Base-by-base conservation (phyloP, 37 sponge, comb jelly and placozoan genomes). In the Cliona cf. orientalis region DNA sequence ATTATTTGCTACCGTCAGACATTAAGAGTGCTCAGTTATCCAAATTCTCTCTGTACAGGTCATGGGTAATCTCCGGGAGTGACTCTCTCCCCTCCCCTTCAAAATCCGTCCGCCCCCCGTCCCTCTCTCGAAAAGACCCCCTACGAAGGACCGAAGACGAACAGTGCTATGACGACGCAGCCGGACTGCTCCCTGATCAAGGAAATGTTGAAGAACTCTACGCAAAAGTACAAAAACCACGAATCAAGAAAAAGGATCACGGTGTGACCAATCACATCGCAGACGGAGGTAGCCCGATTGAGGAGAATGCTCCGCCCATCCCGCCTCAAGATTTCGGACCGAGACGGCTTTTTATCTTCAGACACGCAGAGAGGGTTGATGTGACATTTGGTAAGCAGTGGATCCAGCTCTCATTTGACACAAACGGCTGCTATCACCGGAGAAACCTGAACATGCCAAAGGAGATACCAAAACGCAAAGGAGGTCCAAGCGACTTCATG, bases 321-420 rank as follows among this genome's bases (percentile, higher is more conserved):
- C 68, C 66, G 53, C 90, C 71, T 23, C 76, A 75, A 56, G 76
- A 75, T 40, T 61, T 45, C 21, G 92, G 91, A 23, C 96, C 96
- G 14, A 63, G 94, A 22, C 53, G 86, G 53, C 36, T 96, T n/a
- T 87, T 96, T 75, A 87, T 96, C 5, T 83, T 93, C 37, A 65
- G 97, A 33, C 97, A 96, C 40, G 93, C 93, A 23, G 97, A 96
- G 70, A 71, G 97, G 33, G 97, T 96, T 21, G 97, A 96, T 36
- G 94, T 93, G 45, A 96, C 97, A 0, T 96, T 96, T 73, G 97
- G 97, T 6, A 88, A 96, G 29, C 93, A 96, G 66, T 96, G 97
- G 97, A 84, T 96, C 5, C 80, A 87, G 29, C 76, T 82, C 28
- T 93, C 94, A 2, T 96, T 96, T 73, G 97, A 96, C 60, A 29